These are phyloP conservation scores for Oryzias dopingdopingensis DNA, from an alignment of 2,797 vertebrate species.

Conservation along the genomic window DNA sequence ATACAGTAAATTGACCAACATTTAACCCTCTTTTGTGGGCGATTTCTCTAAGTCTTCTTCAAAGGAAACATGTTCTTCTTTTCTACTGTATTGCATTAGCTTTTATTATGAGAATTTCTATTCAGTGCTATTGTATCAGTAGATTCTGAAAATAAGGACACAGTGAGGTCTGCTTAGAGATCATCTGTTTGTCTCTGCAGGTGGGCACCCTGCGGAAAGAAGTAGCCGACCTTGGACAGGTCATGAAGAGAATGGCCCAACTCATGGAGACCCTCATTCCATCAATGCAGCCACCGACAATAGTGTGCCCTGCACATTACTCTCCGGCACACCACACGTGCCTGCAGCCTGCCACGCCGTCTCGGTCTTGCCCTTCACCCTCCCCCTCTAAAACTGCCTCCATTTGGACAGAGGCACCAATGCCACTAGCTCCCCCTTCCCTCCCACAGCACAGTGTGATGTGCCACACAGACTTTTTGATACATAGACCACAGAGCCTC, in stretches of 20 bases:
- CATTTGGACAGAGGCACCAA: conserved; percentile 54
- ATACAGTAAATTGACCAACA: no score
- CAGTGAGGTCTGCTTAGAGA: background rate
- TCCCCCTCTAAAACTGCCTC: conserved; percentile 48
- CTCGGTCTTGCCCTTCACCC: conserved; percentile 36
- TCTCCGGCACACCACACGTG: conserved; percentile 56
- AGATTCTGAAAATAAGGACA: background rate
- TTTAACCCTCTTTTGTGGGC: no score
- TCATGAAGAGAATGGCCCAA: conserved; percentile 73
- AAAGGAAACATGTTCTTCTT: no score
- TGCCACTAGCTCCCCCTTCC: conserved; percentile 51
- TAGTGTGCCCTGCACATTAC: conserved; percentile 54
- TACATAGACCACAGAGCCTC: conserved; percentile 55
- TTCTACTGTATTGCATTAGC: no score
- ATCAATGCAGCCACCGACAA: conserved; percentile 44
- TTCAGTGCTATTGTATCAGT: background rate
- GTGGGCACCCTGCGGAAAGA: conserved; percentile 74
- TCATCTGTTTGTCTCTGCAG: conserved; percentile 49
- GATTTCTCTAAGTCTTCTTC: no score
- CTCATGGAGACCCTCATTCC: conserved; percentile 74
- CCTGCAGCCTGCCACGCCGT: conserved; percentile 36
- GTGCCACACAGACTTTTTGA: conserved; percentile 32
- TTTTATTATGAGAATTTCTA: no score
- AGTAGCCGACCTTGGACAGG: conserved; percentile 73
- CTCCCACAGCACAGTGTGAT: conserved; percentile 38